Evolutionary conservation across 1,140 invertebrate genomes (phyloP).

Genomic region (Pectinophora gossypiella): DNA sequence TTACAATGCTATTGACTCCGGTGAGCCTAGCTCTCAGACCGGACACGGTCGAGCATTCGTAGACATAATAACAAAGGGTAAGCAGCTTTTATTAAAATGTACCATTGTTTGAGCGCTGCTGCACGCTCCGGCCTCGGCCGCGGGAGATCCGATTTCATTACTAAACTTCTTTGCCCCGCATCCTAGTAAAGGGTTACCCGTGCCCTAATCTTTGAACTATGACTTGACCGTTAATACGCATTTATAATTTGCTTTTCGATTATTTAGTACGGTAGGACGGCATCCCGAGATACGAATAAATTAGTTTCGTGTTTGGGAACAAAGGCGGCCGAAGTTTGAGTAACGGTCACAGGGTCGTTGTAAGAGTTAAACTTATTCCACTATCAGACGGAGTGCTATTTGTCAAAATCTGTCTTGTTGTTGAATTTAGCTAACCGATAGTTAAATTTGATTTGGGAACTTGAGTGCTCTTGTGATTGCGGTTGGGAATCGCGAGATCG

Average conservation of each 20-base stretch:
- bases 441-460: constrained; percentile 21
- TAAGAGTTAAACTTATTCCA: constrained; percentile 52
- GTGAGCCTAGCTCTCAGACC: background rate
- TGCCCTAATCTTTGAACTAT: constrained; percentile 75
- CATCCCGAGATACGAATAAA: constrained; percentile 67
- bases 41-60: background rate
- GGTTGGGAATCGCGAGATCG: background rate
- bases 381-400: constrained; percentile 36
- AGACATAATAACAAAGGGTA: constrained; percentile 22
- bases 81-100: constrained; percentile 51
- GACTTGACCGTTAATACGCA: constrained; percentile 74
- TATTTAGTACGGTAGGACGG: constrained; percentile 60
- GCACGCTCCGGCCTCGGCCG: constrained; percentile 31
- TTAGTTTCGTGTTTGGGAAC: constrained; percentile 72
- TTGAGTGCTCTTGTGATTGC: background rate
- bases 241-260: constrained; percentile 74
- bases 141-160: constrained; percentile 56
- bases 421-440: constrained; percentile 27
- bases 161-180: constrained; percentile 63
- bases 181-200: constrained; percentile 64
- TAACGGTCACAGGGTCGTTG: constrained; percentile 61
- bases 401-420: constrained; percentile 37
- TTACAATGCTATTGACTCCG: constrained; percentile 12
- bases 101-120: constrained; percentile 52
- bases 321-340: constrained; percentile 57